phyloP scores from a whole-genome alignment of 2,113 vertebrate genomes.

The Genyomyrus donnyi region DNA sequence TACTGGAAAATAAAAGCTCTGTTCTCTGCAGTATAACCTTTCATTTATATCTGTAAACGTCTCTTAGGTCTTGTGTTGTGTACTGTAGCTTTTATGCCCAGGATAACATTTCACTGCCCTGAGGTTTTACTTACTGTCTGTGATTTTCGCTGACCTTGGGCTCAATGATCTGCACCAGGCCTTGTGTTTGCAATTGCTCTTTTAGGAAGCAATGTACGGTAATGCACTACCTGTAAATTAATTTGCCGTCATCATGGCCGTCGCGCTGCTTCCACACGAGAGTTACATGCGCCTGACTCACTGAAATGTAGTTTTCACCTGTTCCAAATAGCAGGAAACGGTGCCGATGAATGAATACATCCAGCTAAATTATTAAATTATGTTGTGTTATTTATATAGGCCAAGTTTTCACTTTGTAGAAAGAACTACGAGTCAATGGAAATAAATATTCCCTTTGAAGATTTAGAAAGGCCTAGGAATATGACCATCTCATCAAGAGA shows the following conservation, averaged over 20 bases:
- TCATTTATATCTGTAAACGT: background rate
- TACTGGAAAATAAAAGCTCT: background rate
- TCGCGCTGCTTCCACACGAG: background rate
- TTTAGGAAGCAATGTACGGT: background rate
- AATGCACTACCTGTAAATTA: background rate
- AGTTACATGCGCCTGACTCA: background rate
- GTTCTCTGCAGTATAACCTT: background rate
- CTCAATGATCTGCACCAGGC: background rate
- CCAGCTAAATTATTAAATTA: background rate
- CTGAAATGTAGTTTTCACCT: background rate
- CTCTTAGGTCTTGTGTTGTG: background rate
- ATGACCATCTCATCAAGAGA: background rate
- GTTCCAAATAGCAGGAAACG: background rate
- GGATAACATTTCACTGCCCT: background rate
- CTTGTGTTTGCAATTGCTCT: background rate
- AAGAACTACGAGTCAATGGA: background rate
- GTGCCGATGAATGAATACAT: background rate
- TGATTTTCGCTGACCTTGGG: slow-evolving; percentile 7
- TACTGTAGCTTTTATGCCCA: background rate
- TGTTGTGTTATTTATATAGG: background rate
- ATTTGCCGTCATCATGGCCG: background rate
- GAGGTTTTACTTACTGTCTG: background rate
- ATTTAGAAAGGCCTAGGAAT: background rate
- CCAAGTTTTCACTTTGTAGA: background rate
- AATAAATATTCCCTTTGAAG: background rate